These are phyloP conservation scores for Gasterosteus nipponicus DNA, from an alignment of 2,113 vertebrate species.

Conservation along the genomic window DNA sequence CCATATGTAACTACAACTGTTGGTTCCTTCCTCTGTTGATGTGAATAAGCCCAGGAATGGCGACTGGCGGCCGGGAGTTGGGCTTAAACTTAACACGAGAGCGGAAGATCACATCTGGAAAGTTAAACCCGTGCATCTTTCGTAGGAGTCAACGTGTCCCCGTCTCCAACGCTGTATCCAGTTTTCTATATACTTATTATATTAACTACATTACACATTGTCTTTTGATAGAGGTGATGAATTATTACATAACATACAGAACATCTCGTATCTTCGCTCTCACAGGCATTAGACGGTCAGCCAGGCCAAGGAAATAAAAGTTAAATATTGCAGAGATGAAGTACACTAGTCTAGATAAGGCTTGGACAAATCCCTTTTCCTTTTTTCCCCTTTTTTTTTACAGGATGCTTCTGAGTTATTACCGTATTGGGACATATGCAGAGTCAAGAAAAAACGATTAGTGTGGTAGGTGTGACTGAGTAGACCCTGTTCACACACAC, in stretches of 20 bases:
- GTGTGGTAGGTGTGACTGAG: slow-evolving; percentile 34
- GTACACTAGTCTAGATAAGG: neutral
- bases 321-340: neutral
- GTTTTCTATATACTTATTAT: neutral
- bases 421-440: slow-evolving; percentile 18
- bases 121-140: neutral
- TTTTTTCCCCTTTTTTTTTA: neutral
- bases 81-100: no score
- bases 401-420: slow-evolving; percentile 1
- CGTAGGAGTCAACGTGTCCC: neutral
- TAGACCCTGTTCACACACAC: slow-evolving; percentile 14
- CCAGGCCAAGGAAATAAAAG: slow-evolving; percentile 1
- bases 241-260: neutral
- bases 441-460: neutral
- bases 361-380: neutral
- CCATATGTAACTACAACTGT: neutral
- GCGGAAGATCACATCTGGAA: neutral
- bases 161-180: neutral
- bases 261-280: neutral
- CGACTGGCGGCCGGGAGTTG: no score
- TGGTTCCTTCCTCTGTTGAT: no score
- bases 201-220: neutral
- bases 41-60: no score
- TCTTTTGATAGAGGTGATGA: neutral
- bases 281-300: neutral